Conservation (phyloP, 1,140 invertebrate genomes). For the Macrobrachium rosenbergii region DNA sequence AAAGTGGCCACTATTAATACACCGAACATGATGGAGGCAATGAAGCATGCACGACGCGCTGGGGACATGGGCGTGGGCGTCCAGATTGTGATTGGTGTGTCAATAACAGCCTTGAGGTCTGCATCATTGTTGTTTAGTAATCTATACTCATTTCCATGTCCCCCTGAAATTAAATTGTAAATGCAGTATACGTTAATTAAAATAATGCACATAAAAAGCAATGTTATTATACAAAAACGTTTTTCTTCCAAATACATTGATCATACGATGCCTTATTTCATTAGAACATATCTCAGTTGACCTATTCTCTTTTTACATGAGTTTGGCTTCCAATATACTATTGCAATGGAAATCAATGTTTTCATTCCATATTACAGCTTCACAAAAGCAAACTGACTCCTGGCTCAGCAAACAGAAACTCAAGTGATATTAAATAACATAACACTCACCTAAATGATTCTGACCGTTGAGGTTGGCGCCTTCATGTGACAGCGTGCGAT, state of each 20-base stretch:
- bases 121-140: slow-evolving; percentile 56
- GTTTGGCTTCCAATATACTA: no score
- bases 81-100: slow-evolving; percentile 58
- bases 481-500: slow-evolving; percentile 54
- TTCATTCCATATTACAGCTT: no score
- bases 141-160: slow-evolving; percentile 54
- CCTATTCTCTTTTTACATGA: no score
- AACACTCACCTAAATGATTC: slow-evolving; percentile 44
- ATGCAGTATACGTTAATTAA: neutral
- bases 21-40: slow-evolving; percentile 58
- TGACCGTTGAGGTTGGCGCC: slow-evolving; percentile 48
- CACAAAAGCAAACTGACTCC: no score
- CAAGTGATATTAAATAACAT: neutral
- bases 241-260: no score
- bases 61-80: slow-evolving; percentile 60
- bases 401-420: neutral
- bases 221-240: no score
- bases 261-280: no score
- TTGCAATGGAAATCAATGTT: no score
- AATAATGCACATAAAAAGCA: neutral
- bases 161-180: slow-evolving; percentile 7
- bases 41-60: slow-evolving; percentile 52
- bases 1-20: slow-evolving; percentile 58
- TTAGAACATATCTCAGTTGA: no score
- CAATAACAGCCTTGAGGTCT: slow-evolving; percentile 52